Percentiles rank a stretch among this genome's conserved stretches.
phyloP scores from a whole-genome alignment of 2,888 invertebrate species.

The Lasioglossum pauxillum region DNA sequence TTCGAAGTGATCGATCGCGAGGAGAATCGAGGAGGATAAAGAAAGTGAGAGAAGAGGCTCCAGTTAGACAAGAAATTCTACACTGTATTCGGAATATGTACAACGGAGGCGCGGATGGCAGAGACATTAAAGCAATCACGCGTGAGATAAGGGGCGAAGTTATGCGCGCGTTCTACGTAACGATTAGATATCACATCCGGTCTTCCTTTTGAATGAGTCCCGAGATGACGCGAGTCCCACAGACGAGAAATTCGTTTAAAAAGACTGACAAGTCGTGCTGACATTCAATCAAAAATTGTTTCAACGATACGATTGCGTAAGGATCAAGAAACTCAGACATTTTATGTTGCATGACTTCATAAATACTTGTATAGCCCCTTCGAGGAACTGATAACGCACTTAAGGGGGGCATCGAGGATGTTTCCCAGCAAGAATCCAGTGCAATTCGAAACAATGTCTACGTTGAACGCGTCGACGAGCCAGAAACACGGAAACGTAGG shows the following conservation, averaged over 20 bases:
- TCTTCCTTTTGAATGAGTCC: not conserved
- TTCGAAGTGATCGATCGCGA: too few relatives aligned
- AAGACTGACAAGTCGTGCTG: too few relatives aligned
- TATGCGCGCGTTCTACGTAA: constrained; percentile 15
- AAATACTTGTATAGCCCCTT: not conserved
- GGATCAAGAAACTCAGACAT: too few relatives aligned
- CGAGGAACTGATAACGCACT: not conserved
- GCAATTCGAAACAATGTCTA: not conserved
- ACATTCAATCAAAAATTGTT: too few relatives aligned
- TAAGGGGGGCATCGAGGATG: not conserved
- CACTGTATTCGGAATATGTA: not conserved
- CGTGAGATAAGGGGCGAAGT: not conserved
- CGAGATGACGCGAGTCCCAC: not conserved
- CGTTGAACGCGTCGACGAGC: not conserved
- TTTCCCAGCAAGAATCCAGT: not conserved
- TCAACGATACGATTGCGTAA: too few relatives aligned
- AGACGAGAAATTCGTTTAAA: not conserved
- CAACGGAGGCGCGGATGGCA: not conserved
- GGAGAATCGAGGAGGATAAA: too few relatives aligned
- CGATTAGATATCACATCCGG: constrained; percentile 45
- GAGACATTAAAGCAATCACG: not conserved
- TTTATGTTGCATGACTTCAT: too few relatives aligned
- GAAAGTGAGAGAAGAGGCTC: too few relatives aligned
- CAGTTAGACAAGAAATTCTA: not conserved
- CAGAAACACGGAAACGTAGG: not conserved